Percentiles rank a stretch among this genome's conserved stretches.
These are phyloP conservation scores for Grantiella picta DNA, from an alignment of 2,113 vertebrate species.

Conservation along the genomic window DNA sequence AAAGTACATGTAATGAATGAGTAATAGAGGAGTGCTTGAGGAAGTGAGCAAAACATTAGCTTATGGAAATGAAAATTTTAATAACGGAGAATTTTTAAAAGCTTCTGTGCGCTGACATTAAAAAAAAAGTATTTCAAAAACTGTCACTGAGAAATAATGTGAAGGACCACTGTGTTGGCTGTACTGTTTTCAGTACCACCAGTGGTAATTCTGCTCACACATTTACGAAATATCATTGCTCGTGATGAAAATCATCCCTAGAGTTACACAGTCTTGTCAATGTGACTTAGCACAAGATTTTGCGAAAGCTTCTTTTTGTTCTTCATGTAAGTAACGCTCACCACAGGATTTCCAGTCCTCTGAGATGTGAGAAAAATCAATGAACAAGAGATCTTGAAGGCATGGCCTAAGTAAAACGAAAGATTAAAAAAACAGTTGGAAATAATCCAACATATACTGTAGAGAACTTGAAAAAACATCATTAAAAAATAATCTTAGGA, in stretches of 20 bases:
- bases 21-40: not conserved
- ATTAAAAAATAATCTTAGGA: not conserved
- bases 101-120: not conserved
- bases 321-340: not conserved
- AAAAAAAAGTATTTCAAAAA: not conserved
- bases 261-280: not conserved
- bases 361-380: not conserved
- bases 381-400: not conserved
- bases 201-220: not conserved
- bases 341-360: not conserved
- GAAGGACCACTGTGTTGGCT: not conserved
- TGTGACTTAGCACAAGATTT: not conserved
- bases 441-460: not conserved
- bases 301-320: not conserved
- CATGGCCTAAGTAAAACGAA: not conserved
- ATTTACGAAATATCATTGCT: not conserved
- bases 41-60: not conserved
- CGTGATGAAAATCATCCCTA: not conserved
- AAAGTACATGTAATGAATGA: not conserved
- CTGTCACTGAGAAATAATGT: not conserved
- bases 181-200: not conserved
- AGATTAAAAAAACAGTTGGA: not conserved
- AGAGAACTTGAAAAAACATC: not conserved
- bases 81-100: not conserved
- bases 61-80: not conserved